A percentile compares a stretch with the other conserved stretches of the same genome.
phyloP scores from a whole-genome alignment of 2,797 vertebrate genomes.

The Aratinga solstitialis region DNA sequence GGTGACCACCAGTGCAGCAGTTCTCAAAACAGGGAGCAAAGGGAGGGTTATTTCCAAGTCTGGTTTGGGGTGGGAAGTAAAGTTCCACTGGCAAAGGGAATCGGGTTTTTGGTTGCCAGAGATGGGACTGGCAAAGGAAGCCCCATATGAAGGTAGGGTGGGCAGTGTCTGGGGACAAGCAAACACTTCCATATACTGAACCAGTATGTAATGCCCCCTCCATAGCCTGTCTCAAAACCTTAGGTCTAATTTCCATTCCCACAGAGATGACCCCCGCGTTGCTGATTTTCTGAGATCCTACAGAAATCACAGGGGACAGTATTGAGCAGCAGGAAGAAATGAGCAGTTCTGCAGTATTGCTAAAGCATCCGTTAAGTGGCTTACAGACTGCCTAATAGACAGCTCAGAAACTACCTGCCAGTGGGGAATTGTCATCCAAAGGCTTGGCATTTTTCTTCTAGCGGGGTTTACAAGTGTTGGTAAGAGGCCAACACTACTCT shows the following conservation, averaged over 20 bases:
- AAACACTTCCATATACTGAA: neutral
- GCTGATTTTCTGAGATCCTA: neutral
- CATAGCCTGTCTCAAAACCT: neutral
- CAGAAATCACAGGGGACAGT: neutral
- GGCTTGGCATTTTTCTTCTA: neutral
- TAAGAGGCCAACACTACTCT: neutral
- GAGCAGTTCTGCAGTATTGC: neutral
- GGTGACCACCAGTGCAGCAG: neutral
- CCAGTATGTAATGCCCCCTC: neutral
- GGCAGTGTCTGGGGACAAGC: neutral
- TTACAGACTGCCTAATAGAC: neutral
- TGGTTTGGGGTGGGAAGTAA: neutral
- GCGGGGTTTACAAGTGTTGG: neutral
- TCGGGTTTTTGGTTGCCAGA: neutral
- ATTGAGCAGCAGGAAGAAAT: neutral
- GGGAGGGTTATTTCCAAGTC: neutral
- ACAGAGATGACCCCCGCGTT: neutral
- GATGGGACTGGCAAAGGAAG: neutral
- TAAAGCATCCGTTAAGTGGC: neutral
- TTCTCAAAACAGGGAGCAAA: neutral
- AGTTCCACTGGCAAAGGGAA: neutral
- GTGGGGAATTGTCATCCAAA: neutral
- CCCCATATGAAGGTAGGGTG: neutral
- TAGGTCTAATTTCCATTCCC: neutral
- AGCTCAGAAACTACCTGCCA: neutral